Base-by-base conservation (phyloP, 2,113 vertebrate species). In the Callorhinus ursinus region DNA sequence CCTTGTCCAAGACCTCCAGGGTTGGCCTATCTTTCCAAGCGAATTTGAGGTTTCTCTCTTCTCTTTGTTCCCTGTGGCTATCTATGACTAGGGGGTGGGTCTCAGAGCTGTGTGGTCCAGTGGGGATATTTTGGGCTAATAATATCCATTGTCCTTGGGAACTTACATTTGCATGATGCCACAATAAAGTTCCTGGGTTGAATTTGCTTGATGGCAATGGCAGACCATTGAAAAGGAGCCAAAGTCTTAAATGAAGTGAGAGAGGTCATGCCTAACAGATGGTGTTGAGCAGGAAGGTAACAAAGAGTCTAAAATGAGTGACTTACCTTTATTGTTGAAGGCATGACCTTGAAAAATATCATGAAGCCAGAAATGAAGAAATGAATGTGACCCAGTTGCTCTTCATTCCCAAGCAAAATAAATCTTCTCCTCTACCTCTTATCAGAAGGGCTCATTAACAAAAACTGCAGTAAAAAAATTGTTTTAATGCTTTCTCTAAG, bases 51-150 rank as follows among this genome's bases (percentile, higher is more conserved):
- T 46, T 88, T 71, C 69, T 90, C 79, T 97, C 19, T 83, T 92
- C 83, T 91, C 33, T 85, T 77, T 76, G 79, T 83, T 77, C n/a
- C 93, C 69, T 1, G 18, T 80, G 90, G 74, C 74, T 94, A 42
- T 90, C 89, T 87, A 12, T 65, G 11, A 65, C 65, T 77, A 16
- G 11, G 16, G 22, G 31, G 0, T 42, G n/a, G 46, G 26, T 80
- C 95, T 97, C 84, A 94, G 84, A 92, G 74, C n/a, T 88, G 80
- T 81, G 92, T 93, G 95, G 63, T 91, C 89, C 36, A 57, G 59
- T 16, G 55, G 55, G 79, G n/a, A 77, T 89, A 76, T 42, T 95
- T 36, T n/a, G 39, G 55, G 14, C 55, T 96, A 91, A 89, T 76
- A 49, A 95, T 39, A 79, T 36, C 93, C 90, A 90, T 65, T 87